Base-by-base conservation (phyloP, 1,140 invertebrate genomes). In the Nephila pilipes region DNA sequence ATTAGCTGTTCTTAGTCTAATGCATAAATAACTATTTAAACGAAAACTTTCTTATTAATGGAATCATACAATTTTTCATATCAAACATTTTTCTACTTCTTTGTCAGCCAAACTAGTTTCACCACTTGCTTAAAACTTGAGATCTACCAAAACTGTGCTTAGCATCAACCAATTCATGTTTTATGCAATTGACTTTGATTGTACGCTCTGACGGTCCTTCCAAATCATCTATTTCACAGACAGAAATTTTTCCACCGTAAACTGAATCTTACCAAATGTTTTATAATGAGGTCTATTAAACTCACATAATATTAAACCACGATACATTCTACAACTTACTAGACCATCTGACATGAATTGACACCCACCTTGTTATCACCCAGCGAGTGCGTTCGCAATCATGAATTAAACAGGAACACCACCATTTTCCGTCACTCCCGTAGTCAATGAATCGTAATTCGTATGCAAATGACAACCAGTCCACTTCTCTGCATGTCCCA, bases 401-500 rank as follows among this genome's bases (percentile, higher is more conserved):
- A 75, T 75, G 69, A 75, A 75, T 75, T 75, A 75, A 75, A 75
- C 69, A 75, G 69, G 69, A 36, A 32, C 69, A 32, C 69, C 25
- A 29, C 29, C 29, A 32, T 75, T 75, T 36, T 32, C 69, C 69
- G 29, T 75, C 69, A 75, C 32, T 75, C 46, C 46, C 29, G 69
- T 75, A 75, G 25, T 75, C 69, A 75, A 75, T 75, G 69, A 75
- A 36, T 32, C 69, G 69, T 75, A 75, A 75, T 75, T 75, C 69
- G 69, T 36, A 75, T 75, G 29, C 69, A 75, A 75, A 75, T 75
- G 69, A 2, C 29, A 65, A 14, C 63, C 69, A 75, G 1, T 3
- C 69, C 32, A 36, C 25, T 36, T 32, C 69, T 14, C 29, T 18
- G 4, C 32, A 36, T 16, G 18, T 32, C 69, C 12, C 29, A 75